Conservation (phyloP, 2,797 vertebrate species). For the Etheostoma nigrum region DNA sequence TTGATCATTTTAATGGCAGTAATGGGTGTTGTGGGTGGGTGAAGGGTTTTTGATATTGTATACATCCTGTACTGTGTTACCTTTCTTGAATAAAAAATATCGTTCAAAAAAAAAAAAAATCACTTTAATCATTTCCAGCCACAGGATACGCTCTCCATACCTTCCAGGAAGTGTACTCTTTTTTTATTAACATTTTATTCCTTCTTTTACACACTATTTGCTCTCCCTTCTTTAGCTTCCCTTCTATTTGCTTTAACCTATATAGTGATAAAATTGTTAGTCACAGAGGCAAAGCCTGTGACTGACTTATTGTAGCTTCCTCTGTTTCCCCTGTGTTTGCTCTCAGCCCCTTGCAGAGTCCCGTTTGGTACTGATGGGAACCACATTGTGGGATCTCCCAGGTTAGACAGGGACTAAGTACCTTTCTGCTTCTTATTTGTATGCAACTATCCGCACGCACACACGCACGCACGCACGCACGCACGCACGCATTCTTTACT, state of each 20-base stretch:
- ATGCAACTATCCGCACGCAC: conserved; percentile 26
- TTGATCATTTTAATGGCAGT: no score
- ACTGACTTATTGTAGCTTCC: conserved; percentile 47
- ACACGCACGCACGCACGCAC: neutral
- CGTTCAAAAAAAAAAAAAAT: neutral
- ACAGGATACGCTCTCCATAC: conserved; percentile 30
- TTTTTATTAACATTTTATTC: conserved; percentile 18
- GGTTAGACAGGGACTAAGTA: conserved; percentile 57
- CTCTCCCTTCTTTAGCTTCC: neutral
- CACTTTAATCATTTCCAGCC: conserved; percentile 77
- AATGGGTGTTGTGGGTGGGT: no score
- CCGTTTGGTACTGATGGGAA: conserved; percentile 71
- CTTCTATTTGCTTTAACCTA: conserved; percentile 26
- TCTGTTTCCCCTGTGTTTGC: conserved; percentile 37
- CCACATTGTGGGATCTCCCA: conserved; percentile 72
- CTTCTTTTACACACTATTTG: conserved; percentile 6
- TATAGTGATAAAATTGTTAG: conserved; percentile 1
- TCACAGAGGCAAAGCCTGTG: conserved; percentile 28
- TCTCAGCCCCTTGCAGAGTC: conserved; percentile 58
- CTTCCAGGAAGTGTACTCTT: conserved; percentile 27
- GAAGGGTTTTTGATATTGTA: no score
- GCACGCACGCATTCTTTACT: neutral
- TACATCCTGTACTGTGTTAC: no score
- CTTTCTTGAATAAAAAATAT: no score
- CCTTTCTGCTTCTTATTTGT: conserved; percentile 24